Percentiles rank a stretch among this genome's conserved stretches.
Evolutionary conservation across 1,140 invertebrate species (phyloP).

Genomic region (Zaprionus capensis): DNA sequence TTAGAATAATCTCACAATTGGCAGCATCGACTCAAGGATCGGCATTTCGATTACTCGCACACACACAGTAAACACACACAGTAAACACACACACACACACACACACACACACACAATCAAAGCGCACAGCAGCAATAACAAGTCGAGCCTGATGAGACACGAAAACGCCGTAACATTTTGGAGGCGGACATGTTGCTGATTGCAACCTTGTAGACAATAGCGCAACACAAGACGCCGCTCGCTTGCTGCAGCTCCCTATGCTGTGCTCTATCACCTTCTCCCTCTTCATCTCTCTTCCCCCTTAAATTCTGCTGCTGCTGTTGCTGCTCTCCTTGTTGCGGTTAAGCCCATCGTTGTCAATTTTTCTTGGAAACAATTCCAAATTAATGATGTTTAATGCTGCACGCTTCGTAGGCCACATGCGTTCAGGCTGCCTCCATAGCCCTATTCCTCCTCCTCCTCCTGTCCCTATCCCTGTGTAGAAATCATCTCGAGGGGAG

Average conservation of each 20-base stretch:
- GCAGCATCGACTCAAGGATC: slow-evolving; percentile 39
- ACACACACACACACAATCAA: neutral
- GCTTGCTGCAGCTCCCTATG: slow-evolving; percentile 5
- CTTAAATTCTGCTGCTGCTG: neutral
- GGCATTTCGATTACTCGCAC: neutral
- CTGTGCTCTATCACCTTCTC: neutral
- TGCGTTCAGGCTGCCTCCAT: slow-evolving; percentile 28
- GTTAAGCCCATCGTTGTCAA: slow-evolving; percentile 57
- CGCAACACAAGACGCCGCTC: slow-evolving; percentile 14
- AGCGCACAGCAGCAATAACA: slow-evolving; percentile 9
- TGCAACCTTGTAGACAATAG: slow-evolving; percentile 50
- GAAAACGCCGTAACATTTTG: slow-evolving; percentile 33
- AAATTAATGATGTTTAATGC: slow-evolving; percentile 69
- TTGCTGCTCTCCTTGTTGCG: slow-evolving; percentile 33
- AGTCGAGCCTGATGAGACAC: slow-evolving; percentile 10
- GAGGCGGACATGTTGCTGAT: slow-evolving; percentile 47
- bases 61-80: neutral
- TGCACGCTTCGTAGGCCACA: slow-evolving; percentile 60
- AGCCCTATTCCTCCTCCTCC: no score
- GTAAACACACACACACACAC: neutral
- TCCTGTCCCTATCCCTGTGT: no score
- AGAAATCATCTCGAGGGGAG: slow-evolving; percentile 30
- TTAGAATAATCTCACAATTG: slow-evolving; percentile 42
- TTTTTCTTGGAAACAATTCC: slow-evolving; percentile 59
- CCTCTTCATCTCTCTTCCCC: neutral